Evolutionary conservation across 1,140 invertebrate genomes (phyloP).

Genomic region (Drosophila sp.): DNA sequence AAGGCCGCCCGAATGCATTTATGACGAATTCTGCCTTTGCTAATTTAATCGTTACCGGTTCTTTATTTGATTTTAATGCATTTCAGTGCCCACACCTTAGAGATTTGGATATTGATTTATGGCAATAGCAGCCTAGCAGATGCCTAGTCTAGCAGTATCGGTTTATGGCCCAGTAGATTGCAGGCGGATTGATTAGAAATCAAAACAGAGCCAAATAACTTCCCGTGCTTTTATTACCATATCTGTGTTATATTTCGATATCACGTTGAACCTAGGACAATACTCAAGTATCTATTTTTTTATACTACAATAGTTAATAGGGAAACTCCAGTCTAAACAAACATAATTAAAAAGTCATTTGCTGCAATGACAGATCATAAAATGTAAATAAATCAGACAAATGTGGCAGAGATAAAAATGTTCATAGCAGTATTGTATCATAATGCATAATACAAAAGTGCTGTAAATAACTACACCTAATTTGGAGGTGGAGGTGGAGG

Average conservation of each 20-base stretch:
- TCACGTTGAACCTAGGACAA: slow-evolving; percentile 11
- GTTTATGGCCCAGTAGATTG: slow-evolving; percentile 21
- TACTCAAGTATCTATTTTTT: not conserved
- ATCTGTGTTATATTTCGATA: not conserved
- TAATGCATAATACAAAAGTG: too few species aligned
- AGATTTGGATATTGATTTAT: slow-evolving; percentile 20
- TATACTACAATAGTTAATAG: too few species aligned
- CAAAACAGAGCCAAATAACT: slow-evolving; percentile 7
- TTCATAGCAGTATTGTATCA: too few species aligned
- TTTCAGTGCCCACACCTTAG: slow-evolving; percentile 15
- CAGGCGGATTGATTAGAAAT: slow-evolving; percentile 17
- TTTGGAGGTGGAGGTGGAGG: not conserved
- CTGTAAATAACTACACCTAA: too few species aligned
- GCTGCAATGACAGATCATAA: too few species aligned
- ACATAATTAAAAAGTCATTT: too few species aligned
- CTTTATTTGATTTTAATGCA: not conserved
- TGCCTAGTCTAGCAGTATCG: slow-evolving; percentile 10
- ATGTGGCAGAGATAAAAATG: slow-evolving; percentile 1
- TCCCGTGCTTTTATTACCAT: slow-evolving; percentile 9
- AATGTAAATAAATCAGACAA: slow-evolving; percentile 13
- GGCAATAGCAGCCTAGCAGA: slow-evolving; percentile 5
- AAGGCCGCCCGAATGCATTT: not conserved
- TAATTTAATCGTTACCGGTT: not conserved
- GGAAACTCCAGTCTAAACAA: too few species aligned
- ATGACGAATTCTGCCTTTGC: not conserved